Percentiles rank a stretch among this genome's conserved stretches.
Conservation (phyloP, 2,113 vertebrate genomes). For the Romanogobio albipinnatus region DNA sequence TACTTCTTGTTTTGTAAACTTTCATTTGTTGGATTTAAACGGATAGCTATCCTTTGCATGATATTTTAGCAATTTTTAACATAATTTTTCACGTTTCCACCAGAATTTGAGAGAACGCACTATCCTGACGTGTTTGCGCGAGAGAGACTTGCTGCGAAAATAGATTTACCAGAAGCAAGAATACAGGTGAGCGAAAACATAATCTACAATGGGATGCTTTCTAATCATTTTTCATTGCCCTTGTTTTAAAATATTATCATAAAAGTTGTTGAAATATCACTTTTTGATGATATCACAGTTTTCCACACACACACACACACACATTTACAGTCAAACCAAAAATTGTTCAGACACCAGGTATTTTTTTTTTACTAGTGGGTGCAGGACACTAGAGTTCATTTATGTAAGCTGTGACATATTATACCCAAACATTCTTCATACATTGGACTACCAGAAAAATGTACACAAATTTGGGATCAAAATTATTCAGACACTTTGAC, state of each 20-base stretch:
- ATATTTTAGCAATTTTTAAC: neutral
- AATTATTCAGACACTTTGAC: no score
- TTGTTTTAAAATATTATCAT: neutral
- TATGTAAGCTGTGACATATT: no score
- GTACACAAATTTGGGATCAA: no score
- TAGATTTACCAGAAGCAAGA: constrained; percentile 97
- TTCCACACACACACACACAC: neutral
- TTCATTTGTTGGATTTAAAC: neutral
- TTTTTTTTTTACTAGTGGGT: no score
- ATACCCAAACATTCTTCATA: no score
- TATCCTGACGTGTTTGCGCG: constrained; percentile 98
- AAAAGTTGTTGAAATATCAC: neutral
- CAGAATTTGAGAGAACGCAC: constrained; percentile 99
- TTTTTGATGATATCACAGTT: neutral
- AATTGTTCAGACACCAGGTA: no score
- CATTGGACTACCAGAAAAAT: no score
- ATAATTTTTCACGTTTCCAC: neutral
- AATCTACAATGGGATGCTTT: neutral
- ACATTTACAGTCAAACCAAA: no score
- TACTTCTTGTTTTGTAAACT: neutral
- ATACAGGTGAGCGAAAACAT: constrained; percentile 87
- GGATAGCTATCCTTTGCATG: neutral
- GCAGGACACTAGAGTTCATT: no score
- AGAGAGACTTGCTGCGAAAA: constrained; percentile 98
- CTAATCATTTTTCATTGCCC: neutral